These are phyloP conservation scores for Sebastiscus tertius DNA, from an alignment of 2,797 vertebrate species.

Conservation along the genomic window DNA sequence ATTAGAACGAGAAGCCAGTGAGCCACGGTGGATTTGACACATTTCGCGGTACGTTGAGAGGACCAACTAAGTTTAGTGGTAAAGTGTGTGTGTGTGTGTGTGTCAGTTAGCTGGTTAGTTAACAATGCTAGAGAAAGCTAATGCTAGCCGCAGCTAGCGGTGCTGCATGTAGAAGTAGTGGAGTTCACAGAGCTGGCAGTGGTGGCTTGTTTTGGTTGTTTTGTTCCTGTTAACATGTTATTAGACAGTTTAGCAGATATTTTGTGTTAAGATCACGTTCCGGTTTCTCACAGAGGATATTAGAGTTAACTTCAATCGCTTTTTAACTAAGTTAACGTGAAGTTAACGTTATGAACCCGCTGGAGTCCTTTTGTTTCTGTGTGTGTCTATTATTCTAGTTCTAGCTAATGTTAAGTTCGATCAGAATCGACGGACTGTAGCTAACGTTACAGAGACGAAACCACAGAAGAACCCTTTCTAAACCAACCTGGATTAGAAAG, in stretches of 20 bases:
- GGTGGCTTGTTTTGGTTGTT: background rate
- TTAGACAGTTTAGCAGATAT: background rate
- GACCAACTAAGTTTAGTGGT: fast-evolving
- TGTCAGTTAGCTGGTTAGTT: background rate
- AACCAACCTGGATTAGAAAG: background rate
- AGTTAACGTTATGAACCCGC: fast-evolving
- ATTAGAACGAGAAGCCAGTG: background rate
- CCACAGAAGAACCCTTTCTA: background rate
- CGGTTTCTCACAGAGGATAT: background rate
- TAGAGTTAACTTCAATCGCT: background rate
- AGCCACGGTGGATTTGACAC: background rate
- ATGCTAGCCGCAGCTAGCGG: slow-evolving; percentile 21
- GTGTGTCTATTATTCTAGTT: background rate
- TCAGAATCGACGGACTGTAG: background rate
- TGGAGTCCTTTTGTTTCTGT: slow-evolving; percentile 17
- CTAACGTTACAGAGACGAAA: background rate
- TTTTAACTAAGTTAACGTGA: background rate
- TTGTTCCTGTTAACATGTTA: background rate
- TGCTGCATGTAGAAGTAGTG: background rate
- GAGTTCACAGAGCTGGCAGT: background rate
- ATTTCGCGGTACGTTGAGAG: slow-evolving; percentile 3
- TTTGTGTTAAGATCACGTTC: background rate
- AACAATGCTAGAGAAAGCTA: background rate
- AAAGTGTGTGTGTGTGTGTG: background rate
- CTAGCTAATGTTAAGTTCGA: background rate